Percentiles rank a stretch among this genome's conserved stretches.
Evolutionary conservation across 1,140 invertebrate species (phyloP).

Genomic region (Acyrthosiphon pisum): DNA sequence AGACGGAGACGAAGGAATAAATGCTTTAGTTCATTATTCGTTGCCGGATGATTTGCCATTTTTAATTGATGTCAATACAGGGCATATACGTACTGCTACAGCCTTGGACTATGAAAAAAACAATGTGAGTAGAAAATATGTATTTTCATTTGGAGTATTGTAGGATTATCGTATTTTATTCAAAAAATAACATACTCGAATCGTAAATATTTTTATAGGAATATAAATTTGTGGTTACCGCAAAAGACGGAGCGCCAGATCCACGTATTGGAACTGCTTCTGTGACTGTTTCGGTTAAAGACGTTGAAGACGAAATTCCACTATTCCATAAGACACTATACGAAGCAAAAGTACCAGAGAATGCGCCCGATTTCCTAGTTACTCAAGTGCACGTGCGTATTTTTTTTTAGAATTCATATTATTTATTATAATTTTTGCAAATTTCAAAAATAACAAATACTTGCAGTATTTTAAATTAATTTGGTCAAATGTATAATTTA

Average conservation of each 20-base stretch:
- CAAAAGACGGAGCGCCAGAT: conserved; percentile 85
- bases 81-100: conserved; percentile 77
- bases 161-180: not conserved
- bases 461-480: not conserved
- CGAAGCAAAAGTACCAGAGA: conserved; percentile 82
- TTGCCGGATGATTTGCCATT: conserved; percentile 81
- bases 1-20: conserved; percentile 79
- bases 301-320: conserved; percentile 85
- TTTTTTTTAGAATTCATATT: not conserved
- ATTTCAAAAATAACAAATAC: not conserved
- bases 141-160: not conserved
- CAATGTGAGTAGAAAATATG: conserved; percentile 66
- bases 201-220: conserved; percentile 65
- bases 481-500: accelerated
- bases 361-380: conserved; percentile 77
- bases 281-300: conserved; percentile 80
- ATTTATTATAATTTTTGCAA: not conserved
- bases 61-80: conserved; percentile 77
- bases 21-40: conserved; percentile 68
- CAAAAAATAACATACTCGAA: not conserved
- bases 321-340: conserved; percentile 78
- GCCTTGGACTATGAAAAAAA: conserved; percentile 85
- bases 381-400: conserved; percentile 71
- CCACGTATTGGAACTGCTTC: conserved; percentile 84
- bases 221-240: conserved; percentile 85